Conservation (phyloP, 1,140 invertebrate species). For the Archivesica marissinica region DNA sequence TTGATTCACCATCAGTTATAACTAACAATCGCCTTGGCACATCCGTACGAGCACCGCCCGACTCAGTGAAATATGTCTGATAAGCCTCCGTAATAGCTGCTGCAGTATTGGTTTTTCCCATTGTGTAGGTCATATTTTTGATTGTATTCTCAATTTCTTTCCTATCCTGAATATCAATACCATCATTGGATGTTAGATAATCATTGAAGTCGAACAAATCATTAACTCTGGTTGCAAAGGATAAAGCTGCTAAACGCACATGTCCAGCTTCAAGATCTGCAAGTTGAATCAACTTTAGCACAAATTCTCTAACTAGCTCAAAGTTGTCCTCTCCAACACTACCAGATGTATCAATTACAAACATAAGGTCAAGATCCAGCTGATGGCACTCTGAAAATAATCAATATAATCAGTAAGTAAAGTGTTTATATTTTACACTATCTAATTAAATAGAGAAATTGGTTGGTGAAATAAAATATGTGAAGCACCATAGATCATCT, state of each 20-base stretch:
- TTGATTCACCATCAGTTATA: slow-evolving; percentile 32
- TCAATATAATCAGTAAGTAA: no score
- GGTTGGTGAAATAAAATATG: no score
- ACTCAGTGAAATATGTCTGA: not conserved
- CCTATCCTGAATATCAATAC: slow-evolving; percentile 5
- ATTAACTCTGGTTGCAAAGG: not conserved
- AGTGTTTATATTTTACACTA: no score
- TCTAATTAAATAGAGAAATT: no score
- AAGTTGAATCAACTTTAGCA: not conserved
- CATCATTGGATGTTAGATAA: not conserved
- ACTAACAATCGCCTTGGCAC: not conserved
- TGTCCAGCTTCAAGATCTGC: slow-evolving; percentile 29
- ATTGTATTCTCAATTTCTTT: not conserved
- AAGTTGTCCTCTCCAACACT: slow-evolving; percentile 29
- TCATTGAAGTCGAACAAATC: slow-evolving; percentile 15
- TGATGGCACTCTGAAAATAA: slow-evolving; percentile 33
- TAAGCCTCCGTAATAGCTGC: not conserved
- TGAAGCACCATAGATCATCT: no score
- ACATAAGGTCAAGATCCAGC: slow-evolving; percentile 8
- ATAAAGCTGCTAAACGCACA: slow-evolving; percentile 19
- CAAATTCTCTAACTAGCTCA: slow-evolving; percentile 22
- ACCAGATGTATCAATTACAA: slow-evolving; percentile 36
- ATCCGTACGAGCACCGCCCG: not conserved
- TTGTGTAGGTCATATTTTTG: not conserved
- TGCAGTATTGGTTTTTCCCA: slow-evolving; percentile 30